A percentile compares a stretch with the other conserved stretches of the same genome.
phyloP scores from a whole-genome alignment of 2,113 vertebrate genomes.

The Upupa epops region DNA sequence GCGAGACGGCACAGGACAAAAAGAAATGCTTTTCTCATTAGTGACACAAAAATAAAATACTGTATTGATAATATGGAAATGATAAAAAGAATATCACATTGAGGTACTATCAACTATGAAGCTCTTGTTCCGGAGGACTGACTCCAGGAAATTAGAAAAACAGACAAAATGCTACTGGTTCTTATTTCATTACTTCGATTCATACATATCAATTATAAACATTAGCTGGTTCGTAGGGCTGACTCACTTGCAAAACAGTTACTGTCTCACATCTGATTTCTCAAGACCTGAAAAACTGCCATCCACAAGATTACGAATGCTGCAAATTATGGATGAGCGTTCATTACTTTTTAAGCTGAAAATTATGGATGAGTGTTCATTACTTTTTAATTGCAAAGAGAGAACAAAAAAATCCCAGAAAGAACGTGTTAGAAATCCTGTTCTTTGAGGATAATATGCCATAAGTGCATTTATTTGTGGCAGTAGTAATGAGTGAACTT shows the following conservation, averaged over 20 bases:
- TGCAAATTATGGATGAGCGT: neutral
- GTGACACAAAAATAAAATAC: neutral
- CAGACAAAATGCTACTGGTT: neutral
- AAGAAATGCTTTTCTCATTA: neutral
- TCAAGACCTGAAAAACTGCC: neutral
- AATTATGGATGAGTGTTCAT: neutral
- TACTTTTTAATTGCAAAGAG: neutral
- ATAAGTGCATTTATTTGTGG: neutral
- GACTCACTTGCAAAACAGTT: neutral
- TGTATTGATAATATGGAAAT: constrained; percentile 10
- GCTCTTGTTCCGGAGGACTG: neutral
- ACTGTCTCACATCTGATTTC: neutral
- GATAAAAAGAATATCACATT: neutral
- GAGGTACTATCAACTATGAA: neutral
- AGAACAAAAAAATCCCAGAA: neutral
- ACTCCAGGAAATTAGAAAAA: constrained; percentile 41
- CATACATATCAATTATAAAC: neutral
- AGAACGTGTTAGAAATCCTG: neutral
- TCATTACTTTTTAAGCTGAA: neutral
- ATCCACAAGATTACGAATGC: neutral
- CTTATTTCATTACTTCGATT: neutral
- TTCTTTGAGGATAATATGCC: neutral
- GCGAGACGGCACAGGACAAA: neutral
- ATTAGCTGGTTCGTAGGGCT: neutral
- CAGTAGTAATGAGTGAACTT: neutral